Conservation (phyloP, 2,797 vertebrate species). For the Chloroceryle inda region DNA sequence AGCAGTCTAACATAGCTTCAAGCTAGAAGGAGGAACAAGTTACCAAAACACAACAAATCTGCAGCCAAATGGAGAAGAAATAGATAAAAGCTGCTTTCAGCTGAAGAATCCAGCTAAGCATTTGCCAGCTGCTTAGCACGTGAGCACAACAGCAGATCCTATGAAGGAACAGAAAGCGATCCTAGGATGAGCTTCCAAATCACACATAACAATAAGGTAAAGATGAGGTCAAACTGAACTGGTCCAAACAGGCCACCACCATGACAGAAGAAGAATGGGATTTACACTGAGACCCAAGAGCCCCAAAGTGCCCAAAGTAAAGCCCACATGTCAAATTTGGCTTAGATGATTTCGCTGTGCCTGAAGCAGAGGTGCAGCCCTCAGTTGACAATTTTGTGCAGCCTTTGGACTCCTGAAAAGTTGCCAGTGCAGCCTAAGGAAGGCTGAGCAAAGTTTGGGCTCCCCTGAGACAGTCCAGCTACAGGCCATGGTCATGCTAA, state of each 20-base stretch:
- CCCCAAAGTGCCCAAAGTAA: background rate
- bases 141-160: background rate
- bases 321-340: background rate
- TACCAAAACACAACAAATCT: background rate
- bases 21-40: background rate
- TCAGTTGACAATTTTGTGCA: background rate
- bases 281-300: conserved; percentile 12
- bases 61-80: conserved; percentile 23
- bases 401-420: conserved; percentile 47
- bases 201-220: background rate
- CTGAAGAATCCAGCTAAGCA: background rate
- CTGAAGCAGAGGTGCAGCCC: background rate
- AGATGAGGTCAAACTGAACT: background rate
- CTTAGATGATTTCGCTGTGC: conserved; percentile 11
- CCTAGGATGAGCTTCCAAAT: background rate
- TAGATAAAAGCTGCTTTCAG: background rate
- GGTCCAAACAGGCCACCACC: conserved; percentile 34
- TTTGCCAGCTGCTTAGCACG: background rate
- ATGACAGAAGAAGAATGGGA: background rate
- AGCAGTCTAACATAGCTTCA: background rate
- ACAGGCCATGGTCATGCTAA: conserved; percentile 73
- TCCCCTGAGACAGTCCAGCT: conserved; percentile 77
- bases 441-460: conserved; percentile 78
- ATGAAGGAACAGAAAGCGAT: background rate
- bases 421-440: conserved; percentile 49